Evolutionary conservation across 2,113 vertebrate species (phyloP).

Genomic region (Proterorhinus semilunaris): DNA sequence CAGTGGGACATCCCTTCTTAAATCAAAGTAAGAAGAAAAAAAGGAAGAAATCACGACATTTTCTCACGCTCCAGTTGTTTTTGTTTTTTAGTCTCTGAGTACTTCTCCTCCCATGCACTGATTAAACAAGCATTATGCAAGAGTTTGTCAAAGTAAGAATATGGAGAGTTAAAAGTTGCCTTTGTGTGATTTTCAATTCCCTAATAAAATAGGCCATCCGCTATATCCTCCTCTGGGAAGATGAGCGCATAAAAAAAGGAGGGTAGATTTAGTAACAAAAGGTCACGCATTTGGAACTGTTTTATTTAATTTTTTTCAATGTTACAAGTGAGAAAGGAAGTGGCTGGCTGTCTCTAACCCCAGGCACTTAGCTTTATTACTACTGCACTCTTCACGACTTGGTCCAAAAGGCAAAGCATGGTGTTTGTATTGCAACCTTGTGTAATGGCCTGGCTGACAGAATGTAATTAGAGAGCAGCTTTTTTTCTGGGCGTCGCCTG

Average conservation of each 20-base stretch:
- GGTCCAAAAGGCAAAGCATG: conserved; percentile 60
- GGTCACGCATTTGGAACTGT: neutral
- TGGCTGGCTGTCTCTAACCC: conserved; percentile 32
- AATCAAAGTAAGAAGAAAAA: too few relatives aligned
- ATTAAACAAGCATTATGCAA: neutral
- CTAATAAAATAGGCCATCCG: neutral
- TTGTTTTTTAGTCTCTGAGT: too few relatives aligned
- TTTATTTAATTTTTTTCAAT: conserved; percentile 14
- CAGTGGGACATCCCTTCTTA: too few relatives aligned
- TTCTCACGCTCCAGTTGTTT: too few relatives aligned
- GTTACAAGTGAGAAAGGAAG: conserved; percentile 27
- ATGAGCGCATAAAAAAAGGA: too few relatives aligned
- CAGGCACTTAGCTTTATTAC: conserved; percentile 63
- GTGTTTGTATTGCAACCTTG: conserved; percentile 68
- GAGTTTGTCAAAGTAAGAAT: neutral
- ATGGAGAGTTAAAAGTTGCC: neutral
- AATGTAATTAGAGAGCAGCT: conserved; percentile 72
- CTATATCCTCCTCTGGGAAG: neutral
- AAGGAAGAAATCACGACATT: too few relatives aligned
- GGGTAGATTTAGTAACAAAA: neutral
- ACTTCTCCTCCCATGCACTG: neutral
- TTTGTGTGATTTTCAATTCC: neutral
- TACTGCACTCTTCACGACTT: conserved; percentile 70
- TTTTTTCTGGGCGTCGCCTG: conserved; percentile 58
- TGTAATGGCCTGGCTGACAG: conserved; percentile 69